phyloP scores from a whole-genome alignment of 2,113 vertebrate species.

The Corythaixoides concolor region DNA sequence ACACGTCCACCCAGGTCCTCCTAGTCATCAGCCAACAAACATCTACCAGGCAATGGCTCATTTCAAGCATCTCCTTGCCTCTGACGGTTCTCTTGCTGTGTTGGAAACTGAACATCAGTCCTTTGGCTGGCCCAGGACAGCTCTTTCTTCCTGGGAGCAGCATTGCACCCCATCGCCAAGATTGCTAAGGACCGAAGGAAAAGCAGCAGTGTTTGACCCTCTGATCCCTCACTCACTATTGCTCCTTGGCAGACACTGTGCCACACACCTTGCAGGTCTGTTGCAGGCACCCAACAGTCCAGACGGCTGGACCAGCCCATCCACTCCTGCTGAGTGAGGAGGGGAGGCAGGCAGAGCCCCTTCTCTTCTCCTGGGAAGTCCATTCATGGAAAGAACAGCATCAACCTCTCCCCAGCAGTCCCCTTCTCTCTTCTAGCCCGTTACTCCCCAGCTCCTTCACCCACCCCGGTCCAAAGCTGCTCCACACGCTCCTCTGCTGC shows the following conservation, averaged over 20 bases:
- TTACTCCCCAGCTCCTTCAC: not conserved
- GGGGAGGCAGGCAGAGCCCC: not conserved
- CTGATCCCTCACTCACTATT: not conserved
- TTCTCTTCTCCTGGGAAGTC: not conserved
- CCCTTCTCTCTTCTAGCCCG: not conserved
- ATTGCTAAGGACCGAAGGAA: not conserved
- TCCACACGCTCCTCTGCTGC: not conserved
- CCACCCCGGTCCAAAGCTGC: not conserved
- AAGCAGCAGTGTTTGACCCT: not conserved
- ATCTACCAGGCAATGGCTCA: not conserved
- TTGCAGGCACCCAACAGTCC: not conserved
- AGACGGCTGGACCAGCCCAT: not conserved
- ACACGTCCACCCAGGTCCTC: not conserved
- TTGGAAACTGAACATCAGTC: not conserved
- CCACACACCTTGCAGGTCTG: fast-evolving
- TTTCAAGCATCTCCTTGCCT: not conserved
- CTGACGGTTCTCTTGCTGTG: not conserved
- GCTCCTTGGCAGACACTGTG: fast-evolving
- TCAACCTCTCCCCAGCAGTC: not conserved
- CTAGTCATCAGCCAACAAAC: not conserved
- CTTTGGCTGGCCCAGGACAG: not conserved
- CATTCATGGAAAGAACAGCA: not conserved
- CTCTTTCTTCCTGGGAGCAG: not conserved
- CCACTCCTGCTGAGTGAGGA: not conserved
- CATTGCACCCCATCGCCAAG: not conserved